Evolutionary conservation across 64 coral and sea anemone species (phyloP).

Genomic region (Platygyra sinensis): DNA sequence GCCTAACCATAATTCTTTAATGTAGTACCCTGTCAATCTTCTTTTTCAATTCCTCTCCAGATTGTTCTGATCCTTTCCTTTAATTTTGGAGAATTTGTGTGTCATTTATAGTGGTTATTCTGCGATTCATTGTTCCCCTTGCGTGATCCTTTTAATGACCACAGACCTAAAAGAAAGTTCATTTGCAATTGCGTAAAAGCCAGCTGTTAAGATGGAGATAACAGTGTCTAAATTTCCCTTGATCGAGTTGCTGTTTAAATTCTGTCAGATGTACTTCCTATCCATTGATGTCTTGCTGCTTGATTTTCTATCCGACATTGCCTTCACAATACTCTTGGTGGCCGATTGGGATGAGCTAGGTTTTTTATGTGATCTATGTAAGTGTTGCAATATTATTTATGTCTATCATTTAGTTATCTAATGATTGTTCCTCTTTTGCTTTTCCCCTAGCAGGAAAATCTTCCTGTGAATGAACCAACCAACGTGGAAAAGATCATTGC

Average conservation of each 20-base stretch:
- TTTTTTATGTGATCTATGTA: not conserved
- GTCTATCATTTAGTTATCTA: not conserved
- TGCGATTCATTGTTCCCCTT: not conserved
- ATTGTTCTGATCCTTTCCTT: not conserved
- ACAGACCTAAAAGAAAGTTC: not conserved
- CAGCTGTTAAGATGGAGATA: not conserved
- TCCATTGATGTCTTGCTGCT: not conserved
- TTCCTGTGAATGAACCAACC: constrained; percentile 23
- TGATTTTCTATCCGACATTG: not conserved
- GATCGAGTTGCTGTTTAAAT: constrained; percentile 21
- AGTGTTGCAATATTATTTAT: not conserved
- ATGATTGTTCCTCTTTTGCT: not conserved
- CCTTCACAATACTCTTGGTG: too few relatives aligned
- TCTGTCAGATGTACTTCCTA: constrained; percentile 28
- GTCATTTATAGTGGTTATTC: not conserved
- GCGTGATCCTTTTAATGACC: not conserved
- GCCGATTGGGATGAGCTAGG: not conserved
- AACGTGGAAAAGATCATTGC: constrained; percentile 34
- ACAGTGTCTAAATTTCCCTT: constrained; percentile 11
- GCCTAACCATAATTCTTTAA: not conserved
- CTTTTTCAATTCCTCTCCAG: not conserved
- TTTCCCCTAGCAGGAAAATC: not conserved
- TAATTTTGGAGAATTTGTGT: not conserved
- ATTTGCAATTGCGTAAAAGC: not conserved
- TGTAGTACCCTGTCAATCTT: not conserved